phyloP scores from a whole-genome alignment of 2,113 vertebrate species.

The Entomyzon cyanotis region DNA sequence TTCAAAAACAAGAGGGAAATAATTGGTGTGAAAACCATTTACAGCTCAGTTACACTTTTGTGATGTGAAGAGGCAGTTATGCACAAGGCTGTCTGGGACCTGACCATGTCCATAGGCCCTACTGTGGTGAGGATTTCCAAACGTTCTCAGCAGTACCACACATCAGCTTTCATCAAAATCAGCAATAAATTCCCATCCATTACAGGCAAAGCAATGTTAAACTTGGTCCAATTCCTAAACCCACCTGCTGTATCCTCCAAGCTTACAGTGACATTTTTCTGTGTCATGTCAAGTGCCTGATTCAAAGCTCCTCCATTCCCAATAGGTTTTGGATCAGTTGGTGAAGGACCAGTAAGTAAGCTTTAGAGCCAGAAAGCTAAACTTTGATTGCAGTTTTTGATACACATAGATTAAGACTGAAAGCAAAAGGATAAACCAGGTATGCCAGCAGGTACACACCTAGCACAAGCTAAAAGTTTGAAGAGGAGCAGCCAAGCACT shows the following conservation, averaged over 20 bases:
- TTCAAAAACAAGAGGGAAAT: conserved; percentile 25
- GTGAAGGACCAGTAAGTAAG: neutral
- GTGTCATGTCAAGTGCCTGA: neutral
- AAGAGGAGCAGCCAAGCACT: neutral
- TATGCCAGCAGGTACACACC: neutral
- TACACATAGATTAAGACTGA: fast-evolving
- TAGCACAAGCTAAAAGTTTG: neutral
- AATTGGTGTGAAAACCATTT: conserved; percentile 64
- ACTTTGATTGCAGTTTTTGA: neutral
- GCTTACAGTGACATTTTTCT: neutral
- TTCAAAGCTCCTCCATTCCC: neutral
- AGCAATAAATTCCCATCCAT: neutral
- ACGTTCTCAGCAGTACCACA: neutral
- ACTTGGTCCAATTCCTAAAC: neutral
- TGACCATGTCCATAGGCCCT: fast-evolving
- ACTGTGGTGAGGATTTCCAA: neutral
- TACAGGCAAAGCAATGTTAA: neutral
- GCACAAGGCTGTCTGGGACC: neutral
- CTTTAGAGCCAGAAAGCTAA: fast-evolving
- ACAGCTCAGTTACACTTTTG: conserved; percentile 31
- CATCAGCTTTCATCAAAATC: neutral
- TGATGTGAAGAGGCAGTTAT: conserved; percentile 24
- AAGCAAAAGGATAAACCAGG: neutral
- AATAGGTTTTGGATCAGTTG: neutral
- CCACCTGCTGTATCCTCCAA: neutral